Conservation (phyloP, 2,113 vertebrate species). For the Nanorana parkeri region DNA sequence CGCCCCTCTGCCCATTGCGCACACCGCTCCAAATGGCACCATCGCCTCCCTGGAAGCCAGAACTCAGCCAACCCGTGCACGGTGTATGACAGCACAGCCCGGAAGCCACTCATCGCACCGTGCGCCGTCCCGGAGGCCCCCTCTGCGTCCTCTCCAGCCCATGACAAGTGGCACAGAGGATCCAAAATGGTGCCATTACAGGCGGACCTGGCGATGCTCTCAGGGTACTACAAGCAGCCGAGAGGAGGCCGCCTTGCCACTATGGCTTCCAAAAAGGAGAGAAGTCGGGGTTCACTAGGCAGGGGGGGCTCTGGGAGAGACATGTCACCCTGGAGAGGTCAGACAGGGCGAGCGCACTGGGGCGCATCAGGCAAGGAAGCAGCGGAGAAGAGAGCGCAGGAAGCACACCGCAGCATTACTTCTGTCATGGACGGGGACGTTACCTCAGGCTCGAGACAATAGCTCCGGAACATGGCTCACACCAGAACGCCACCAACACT, state of each 20-base stretch:
- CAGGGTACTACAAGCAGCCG: background rate
- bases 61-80: background rate
- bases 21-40: background rate
- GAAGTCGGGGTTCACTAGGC: too few relatives aligned
- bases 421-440: background rate
- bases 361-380: slow-evolving; percentile 20
- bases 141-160: background rate
- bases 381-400: background rate
- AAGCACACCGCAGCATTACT: too few relatives aligned
- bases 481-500: slow-evolving; percentile 12
- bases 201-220: background rate
- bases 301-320: background rate
- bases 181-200: slow-evolving; percentile 34
- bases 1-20: slow-evolving; percentile 19
- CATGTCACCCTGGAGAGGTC: background rate
- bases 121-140: background rate
- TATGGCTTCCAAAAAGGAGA: background rate
- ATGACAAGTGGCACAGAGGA: slow-evolving; percentile 37
- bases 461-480: slow-evolving; percentile 35
- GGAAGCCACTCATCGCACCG: too few relatives aligned
- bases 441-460: slow-evolving; percentile 40
- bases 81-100: background rate
- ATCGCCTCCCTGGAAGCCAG: background rate
- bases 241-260: background rate
- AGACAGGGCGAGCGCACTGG: slow-evolving; percentile 22